A percentile compares a stretch with the other conserved stretches of the same genome.
Conservation (phyloP, 2,888 invertebrate species). For the Acrocyrtus sp. region DNA sequence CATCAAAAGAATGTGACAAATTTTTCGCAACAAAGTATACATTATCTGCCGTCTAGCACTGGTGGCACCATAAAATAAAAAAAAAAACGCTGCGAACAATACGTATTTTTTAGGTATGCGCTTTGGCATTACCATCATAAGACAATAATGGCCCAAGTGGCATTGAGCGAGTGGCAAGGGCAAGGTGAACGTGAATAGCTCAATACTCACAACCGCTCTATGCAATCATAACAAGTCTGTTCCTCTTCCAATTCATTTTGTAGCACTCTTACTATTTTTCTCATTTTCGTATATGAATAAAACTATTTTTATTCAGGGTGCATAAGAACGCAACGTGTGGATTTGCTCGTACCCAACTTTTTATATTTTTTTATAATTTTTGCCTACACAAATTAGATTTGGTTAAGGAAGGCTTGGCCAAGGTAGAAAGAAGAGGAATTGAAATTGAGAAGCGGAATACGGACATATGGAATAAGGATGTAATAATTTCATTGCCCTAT, state of each 20-base stretch:
- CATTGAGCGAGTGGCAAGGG: constrained; percentile 49
- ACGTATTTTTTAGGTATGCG: not conserved
- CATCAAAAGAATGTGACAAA: not conserved
- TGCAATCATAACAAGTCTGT: not conserved
- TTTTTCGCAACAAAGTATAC: not conserved
- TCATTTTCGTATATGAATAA: not conserved
- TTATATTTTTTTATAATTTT: no score
- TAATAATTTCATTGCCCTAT: not conserved
- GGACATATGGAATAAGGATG: not conserved
- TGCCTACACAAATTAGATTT: not conserved
- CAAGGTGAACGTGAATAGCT: constrained; percentile 32
- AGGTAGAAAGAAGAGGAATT: not conserved
- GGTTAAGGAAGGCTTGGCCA: not conserved
- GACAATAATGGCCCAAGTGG: constrained; percentile 29
- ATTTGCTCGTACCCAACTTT: not conserved
- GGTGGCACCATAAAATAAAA: not conserved
- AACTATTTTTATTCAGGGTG: not conserved
- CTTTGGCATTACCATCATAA: not conserved
- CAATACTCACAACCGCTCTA: not conserved
- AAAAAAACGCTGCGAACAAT: not conserved
- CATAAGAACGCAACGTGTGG: not conserved
- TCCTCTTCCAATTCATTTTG: not conserved
- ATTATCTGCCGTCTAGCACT: not conserved
- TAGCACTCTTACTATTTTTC: not conserved
- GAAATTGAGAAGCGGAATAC: not conserved